Evolutionary conservation across 2,888 invertebrate genomes (phyloP).

Genomic region (Seira ritae): DNA sequence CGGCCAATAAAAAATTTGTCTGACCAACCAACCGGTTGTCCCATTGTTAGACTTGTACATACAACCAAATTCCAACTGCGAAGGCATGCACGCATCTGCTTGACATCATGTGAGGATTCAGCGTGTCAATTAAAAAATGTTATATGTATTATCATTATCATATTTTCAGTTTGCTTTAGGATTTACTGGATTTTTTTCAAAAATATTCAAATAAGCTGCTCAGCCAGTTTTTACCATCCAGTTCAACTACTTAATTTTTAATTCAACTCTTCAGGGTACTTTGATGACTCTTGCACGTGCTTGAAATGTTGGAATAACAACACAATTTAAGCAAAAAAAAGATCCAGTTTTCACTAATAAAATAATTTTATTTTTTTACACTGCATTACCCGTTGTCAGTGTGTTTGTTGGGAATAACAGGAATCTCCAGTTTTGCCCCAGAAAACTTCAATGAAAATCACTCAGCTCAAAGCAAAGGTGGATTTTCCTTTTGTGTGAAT

Average conservation of each 20-base stretch:
- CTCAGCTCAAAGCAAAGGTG: too few relatives aligned
- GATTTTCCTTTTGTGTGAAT: neutral
- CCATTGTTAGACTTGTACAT: neutral
- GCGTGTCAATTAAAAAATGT: conserved; percentile 45
- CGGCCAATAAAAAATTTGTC: neutral
- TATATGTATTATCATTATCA: neutral
- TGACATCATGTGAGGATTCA: conserved; percentile 6
- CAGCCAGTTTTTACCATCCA: neutral
- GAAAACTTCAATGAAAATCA: neutral
- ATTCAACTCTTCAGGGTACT: neutral
- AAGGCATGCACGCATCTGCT: conserved; percentile 30
- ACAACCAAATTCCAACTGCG: neutral
- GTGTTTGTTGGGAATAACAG: neutral
- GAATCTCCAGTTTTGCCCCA: neutral
- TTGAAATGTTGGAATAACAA: neutral
- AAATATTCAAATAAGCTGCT: neutral
- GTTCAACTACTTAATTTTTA: conserved; percentile 3
- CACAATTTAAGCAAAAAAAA: neutral
- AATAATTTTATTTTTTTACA: neutral
- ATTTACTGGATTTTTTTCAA: neutral
- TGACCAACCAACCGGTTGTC: conserved; percentile 9
- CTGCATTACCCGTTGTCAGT: neutral
- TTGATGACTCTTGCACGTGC: conserved; percentile 16
- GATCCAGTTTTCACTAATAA: neutral
- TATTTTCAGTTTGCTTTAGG: conserved; percentile 10